Evolutionary conservation across 2,888 invertebrate species (phyloP).

Genomic region (Drosophila quinaria): DNA sequence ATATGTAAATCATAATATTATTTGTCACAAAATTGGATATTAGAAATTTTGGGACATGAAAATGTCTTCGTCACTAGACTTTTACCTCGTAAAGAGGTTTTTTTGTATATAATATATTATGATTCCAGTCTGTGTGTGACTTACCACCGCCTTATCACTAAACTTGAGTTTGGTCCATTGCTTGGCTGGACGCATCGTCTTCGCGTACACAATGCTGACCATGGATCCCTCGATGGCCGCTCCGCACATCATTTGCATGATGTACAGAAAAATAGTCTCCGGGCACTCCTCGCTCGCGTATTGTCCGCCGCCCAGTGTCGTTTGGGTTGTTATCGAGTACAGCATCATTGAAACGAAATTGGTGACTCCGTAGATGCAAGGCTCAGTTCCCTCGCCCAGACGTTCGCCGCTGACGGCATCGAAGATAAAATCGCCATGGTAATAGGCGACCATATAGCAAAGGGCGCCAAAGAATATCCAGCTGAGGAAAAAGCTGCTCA

Average conservation of each 20-base stretch:
- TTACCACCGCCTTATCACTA: slow-evolving; percentile 90
- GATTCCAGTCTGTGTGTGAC: slow-evolving; percentile 48
- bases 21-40: no score
- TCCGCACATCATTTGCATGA: slow-evolving; percentile 92
- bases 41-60: no score
- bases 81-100: no score
- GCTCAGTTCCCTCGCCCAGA: slow-evolving; percentile 85
- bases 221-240: slow-evolving; percentile 87
- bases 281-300: slow-evolving; percentile 94
- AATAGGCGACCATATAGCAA: slow-evolving; percentile 92
- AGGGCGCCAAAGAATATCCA: slow-evolving; percentile 93
- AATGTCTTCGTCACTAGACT: no score
- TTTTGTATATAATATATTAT: neutral
- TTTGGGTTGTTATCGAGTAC: slow-evolving; percentile 95
- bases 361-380: slow-evolving; percentile 88
- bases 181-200: slow-evolving; percentile 92
- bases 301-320: slow-evolving; percentile 93
- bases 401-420: slow-evolving; percentile 86
- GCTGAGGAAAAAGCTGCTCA: slow-evolving; percentile 92
- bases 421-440: slow-evolving; percentile 91
- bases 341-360: slow-evolving; percentile 90
- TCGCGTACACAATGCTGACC: slow-evolving; percentile 90
- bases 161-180: slow-evolving; percentile 92
- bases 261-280: slow-evolving; percentile 90
- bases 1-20: no score